These are phyloP conservation scores for Zophobas atratus DNA, from an alignment of 1,140 invertebrate genomes.

Conservation along the genomic window DNA sequence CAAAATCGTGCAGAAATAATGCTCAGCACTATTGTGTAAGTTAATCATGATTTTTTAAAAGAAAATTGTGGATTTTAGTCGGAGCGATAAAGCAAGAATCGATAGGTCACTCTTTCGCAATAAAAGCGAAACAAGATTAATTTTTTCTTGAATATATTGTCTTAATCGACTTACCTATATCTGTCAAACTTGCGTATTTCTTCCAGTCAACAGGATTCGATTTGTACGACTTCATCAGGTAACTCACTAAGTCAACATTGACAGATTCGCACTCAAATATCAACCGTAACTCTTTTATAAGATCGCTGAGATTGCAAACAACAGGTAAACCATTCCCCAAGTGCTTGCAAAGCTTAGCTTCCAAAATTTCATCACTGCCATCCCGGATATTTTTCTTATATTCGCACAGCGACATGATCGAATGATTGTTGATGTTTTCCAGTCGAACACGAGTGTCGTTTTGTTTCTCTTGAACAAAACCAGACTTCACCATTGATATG, in stretches of 20 bases:
- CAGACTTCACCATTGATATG: slow-evolving; percentile 15
- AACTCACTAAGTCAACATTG: slow-evolving; percentile 90
- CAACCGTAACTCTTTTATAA: slow-evolving; percentile 81
- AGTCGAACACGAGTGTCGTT: slow-evolving; percentile 24
- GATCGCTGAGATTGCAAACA: slow-evolving; percentile 76
- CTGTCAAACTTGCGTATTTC: slow-evolving; percentile 95
- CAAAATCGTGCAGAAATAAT: background rate
- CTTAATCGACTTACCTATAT: slow-evolving; percentile 80
- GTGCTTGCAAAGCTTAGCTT: slow-evolving; percentile 59
- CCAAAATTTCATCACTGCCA: slow-evolving; percentile 50
- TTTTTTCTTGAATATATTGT: background rate
- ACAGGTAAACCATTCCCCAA: slow-evolving; percentile 59
- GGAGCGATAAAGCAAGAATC: too few relatives aligned
- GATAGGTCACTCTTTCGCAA: too few relatives aligned
- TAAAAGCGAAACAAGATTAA: too few relatives aligned
- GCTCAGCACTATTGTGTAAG: background rate
- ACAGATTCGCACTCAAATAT: slow-evolving; percentile 86
- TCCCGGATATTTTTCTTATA: slow-evolving; percentile 47
- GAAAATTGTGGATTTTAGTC: background rate
- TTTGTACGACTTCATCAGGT: slow-evolving; percentile 89
- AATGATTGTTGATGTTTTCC: slow-evolving; percentile 18
- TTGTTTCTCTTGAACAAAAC: slow-evolving; percentile 2
- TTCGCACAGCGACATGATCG: slow-evolving; percentile 54
- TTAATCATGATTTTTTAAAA: background rate
- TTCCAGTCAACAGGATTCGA: slow-evolving; percentile 93